phyloP scores from a whole-genome alignment of 2,113 vertebrate genomes.

The Hyperoodon ampullatus region DNA sequence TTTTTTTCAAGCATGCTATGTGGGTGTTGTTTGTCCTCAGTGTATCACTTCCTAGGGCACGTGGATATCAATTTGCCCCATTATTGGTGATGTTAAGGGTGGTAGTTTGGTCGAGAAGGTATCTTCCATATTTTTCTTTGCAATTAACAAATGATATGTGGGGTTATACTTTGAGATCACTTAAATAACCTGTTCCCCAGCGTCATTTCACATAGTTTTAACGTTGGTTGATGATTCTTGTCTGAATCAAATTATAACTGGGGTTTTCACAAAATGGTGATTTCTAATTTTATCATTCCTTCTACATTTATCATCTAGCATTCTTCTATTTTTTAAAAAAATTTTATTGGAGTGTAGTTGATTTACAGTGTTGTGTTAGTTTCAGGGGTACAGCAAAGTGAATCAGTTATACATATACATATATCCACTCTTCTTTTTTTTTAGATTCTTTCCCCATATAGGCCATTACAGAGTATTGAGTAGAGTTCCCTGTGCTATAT shows the following conservation, averaged over 20 bases:
- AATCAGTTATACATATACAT: too few relatives aligned
- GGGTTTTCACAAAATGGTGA: neutral
- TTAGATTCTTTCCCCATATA: too few relatives aligned
- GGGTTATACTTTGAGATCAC: neutral
- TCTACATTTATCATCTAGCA: neutral
- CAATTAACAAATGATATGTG: constrained; percentile 1
- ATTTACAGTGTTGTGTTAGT: neutral
- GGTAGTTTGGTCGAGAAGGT: neutral
- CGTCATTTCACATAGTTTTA: neutral
- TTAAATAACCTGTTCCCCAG: neutral
- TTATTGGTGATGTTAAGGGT: neutral
- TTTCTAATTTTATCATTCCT: neutral
- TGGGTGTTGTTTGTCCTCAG: neutral
- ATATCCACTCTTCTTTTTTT: too few relatives aligned
- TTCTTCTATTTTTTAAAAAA: neutral
- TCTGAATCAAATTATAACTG: constrained; percentile 10
- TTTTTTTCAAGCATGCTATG: neutral
- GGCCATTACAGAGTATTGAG: too few relatives aligned
- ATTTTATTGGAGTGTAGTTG: neutral
- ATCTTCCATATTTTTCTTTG: neutral
- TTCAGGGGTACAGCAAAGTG: too few relatives aligned
- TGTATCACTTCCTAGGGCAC: neutral
- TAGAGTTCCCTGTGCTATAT: too few relatives aligned
- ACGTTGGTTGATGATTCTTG: neutral
- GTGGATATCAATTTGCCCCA: neutral